phyloP scores from a whole-genome alignment of 2,113 vertebrate genomes.

The Neolamprologus hecqui region DNA sequence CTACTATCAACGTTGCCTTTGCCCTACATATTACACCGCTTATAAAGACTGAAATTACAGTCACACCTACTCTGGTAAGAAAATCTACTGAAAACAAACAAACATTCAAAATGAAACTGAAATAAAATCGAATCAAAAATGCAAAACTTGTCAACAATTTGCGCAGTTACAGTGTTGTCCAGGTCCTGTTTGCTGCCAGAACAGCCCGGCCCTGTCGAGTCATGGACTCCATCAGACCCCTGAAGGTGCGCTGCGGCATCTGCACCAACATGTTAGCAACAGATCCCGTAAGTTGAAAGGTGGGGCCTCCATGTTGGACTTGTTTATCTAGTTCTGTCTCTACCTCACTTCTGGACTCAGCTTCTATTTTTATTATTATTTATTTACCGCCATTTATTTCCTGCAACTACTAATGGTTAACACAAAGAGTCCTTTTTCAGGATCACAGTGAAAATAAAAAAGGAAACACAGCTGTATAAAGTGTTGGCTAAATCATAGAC shows the following conservation, averaged over 20 bases:
- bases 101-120: not conserved
- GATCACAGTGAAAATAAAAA: not conserved
- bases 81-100: not conserved
- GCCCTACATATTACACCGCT: not conserved
- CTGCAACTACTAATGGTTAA: not conserved
- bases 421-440: not conserved
- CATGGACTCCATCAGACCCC: not conserved
- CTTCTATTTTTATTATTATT: not conserved
- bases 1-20: accelerated
- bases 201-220: accelerated
- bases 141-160: not conserved
- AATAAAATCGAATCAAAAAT: not conserved
- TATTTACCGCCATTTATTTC: not conserved
- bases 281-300: not conserved
- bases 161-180: not conserved
- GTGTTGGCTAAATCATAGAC: not conserved
- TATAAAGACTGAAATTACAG: not conserved
- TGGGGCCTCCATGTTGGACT: not conserved
- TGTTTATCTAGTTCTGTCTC: not conserved
- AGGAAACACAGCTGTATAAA: accelerated
- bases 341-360: not conserved
- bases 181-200: accelerated
- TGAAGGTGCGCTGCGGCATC: not conserved
- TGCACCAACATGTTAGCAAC: not conserved
- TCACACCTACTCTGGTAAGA: not conserved